Percentiles rank a stretch among this genome's conserved stretches.
Evolutionary conservation across 2,888 invertebrate species (phyloP).

Genomic region (Balanococcus diminutus): DNA sequence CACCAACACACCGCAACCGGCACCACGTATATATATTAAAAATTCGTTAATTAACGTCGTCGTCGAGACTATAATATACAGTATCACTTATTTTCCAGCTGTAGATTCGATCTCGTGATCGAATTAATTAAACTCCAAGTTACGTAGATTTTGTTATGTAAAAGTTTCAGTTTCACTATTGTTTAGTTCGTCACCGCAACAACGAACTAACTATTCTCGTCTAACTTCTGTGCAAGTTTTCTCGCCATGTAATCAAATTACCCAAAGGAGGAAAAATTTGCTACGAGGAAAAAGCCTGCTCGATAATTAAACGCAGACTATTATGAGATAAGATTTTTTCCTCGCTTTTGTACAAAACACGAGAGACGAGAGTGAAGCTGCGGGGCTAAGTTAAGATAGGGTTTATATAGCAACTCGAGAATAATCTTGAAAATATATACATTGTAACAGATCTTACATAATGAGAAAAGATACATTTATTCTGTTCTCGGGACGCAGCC

Average conservation of each 20-base stretch:
- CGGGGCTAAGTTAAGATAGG: neutral
- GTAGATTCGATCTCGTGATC: neutral
- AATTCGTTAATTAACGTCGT: neutral
- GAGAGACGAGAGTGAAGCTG: neutral
- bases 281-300: neutral
- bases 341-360: neutral
- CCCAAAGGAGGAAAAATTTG: neutral
- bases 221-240: neutral
- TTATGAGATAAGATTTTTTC: constrained; percentile 11
- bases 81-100: neutral
- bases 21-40: neutral
- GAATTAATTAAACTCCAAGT: neutral
- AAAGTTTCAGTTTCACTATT: too few relatives aligned
- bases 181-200: neutral
- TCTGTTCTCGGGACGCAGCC: neutral
- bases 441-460: constrained; percentile 28
- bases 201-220: neutral
- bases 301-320: neutral
- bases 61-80: neutral
- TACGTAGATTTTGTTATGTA: neutral
- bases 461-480: constrained; percentile 5
- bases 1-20: neutral
- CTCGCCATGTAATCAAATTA: neutral
- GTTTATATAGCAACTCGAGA: constrained; percentile 10
- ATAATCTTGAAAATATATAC: constrained; percentile 20